Evolutionary conservation across 2,113 vertebrate genomes (phyloP).

Genomic region (Rhinichthys klamathensis): DNA sequence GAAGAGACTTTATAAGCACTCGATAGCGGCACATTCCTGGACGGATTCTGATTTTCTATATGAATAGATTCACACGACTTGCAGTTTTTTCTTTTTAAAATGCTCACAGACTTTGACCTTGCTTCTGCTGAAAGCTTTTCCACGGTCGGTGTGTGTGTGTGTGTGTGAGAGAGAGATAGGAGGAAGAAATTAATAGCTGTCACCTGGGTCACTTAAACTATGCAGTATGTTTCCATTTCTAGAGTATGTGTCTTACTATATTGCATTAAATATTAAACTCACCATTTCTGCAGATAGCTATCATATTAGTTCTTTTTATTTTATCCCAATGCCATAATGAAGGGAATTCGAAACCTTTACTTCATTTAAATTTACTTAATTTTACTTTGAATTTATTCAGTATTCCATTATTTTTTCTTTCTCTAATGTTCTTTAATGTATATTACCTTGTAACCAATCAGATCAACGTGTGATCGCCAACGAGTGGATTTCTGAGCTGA

Average conservation of each 20-base stretch:
- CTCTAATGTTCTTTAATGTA: too few species aligned
- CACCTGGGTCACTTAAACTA: neutral
- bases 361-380: too few species aligned
- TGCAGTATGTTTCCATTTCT: neutral
- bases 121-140: conserved; percentile 24
- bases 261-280: neutral
- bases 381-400: neutral
- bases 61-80: neutral
- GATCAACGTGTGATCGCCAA: too few species aligned
- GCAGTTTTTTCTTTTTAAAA: neutral
- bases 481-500: too few species aligned
- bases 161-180: conserved; percentile 8
- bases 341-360: neutral
- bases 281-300: neutral
- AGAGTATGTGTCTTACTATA: neutral
- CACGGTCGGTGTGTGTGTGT: conserved; percentile 6
- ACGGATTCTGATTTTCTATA: conserved; percentile 23
- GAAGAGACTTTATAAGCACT: conserved; percentile 2
- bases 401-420: neutral
- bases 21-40: neutral
- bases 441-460: too few species aligned
- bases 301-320: neutral
- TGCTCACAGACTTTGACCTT: conserved; percentile 10
- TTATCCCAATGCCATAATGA: neutral
- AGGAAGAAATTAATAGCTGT: neutral